Base-by-base conservation (phyloP, 2,888 invertebrate species). In the Papilio protenor region DNA sequence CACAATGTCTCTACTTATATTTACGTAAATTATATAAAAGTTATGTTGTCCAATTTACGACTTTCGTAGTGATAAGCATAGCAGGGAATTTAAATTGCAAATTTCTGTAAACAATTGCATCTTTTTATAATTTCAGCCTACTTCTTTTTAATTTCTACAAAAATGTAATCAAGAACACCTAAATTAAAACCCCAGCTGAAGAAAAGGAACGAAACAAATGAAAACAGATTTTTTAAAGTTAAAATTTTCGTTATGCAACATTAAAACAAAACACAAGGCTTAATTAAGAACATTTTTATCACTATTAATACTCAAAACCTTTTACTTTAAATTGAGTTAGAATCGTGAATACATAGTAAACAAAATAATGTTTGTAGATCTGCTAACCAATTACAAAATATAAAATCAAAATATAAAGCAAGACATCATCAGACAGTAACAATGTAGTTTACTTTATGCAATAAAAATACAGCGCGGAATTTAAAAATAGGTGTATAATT, bases 401-500 rank as follows among this genome's bases (percentile, higher is more conserved):
- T 49, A 27, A 27, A 61, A 27, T 59, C 21, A 23, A 59, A 59
- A 59, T 21, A 12, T 12, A 23, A 16, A 14, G n/a, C 14, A 69
- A 18, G 14, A n/a, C 40, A 16, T 52, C 8, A 33, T n/a, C 18
- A 52, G 47, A 33, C 33, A 55, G 49, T 33, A 72, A 72, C 71
- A 76, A 52, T 76, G 71, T 57, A 59, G 33, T 27, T 59, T 45
- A 59, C 66, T 66, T 47, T 75, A 61, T 59, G 33, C 70, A 70
- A 77, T 55, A 40, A 40, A 75, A 79, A 79, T 69, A 55, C 61
- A 71, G 64, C 70, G 64, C 47, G 55, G 76, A 80, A 75, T 77
- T 74, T 77, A 61, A 70, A 78, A 75, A 75, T 78, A 72, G 75
- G 57, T 75, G 78, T 66, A 78, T 78, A 78, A 78, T 78, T 78